Evolutionary conservation across 1,140 invertebrate genomes (phyloP), one percentile per base, ranked within the genome.

Genomic region (Hypothenemus hampei): DNA sequence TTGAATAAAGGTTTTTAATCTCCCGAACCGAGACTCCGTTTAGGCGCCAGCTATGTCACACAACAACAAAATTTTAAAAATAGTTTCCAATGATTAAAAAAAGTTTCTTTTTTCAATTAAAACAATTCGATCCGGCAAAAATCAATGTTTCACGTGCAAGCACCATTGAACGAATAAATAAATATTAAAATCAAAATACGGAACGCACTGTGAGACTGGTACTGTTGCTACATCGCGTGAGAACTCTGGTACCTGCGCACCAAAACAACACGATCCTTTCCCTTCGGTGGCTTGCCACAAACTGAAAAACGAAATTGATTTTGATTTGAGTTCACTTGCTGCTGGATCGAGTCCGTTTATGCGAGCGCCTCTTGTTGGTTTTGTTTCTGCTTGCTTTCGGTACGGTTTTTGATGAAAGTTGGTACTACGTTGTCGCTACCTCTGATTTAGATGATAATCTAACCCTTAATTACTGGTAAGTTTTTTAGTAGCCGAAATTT

Each of bases 321-420:
- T 45, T 45, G 43, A 45, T 45, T 26, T 16, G 43, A 29, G 43
- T 45, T 45, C 43, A 45, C 43, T 29, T 45, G 40, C n/a, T 36
- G 33, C 8, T 41, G 39, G 39, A 8, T 37, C 16, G 43, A 21
- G 43, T 20, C 43, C 18, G 24, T 29, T 45, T 45, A 29, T 29
- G 15, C 20, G 7, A 29, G 43, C 22, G 43, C 22, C 23, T 45
- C 43, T 41, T 18, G 43, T 45, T 45, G 35, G 35, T 16, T 37
- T 37, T 37, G 16, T 15, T 37, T 37, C 16, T 43, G 35, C 39
- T 24, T 45, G 31, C 23, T 45, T 29, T 45, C 21, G 22, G 43
- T 3, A 3, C 26, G 26, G 1, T 31, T 29, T 7, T 29, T 29
- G n/a, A 6, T n/a, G 1, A 6, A 29, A 6, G 6, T 29, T 16